These are phyloP conservation scores for Delphinapterus leucas DNA, from an alignment of 2,113 vertebrate genomes.

Conservation along the genomic window DNA sequence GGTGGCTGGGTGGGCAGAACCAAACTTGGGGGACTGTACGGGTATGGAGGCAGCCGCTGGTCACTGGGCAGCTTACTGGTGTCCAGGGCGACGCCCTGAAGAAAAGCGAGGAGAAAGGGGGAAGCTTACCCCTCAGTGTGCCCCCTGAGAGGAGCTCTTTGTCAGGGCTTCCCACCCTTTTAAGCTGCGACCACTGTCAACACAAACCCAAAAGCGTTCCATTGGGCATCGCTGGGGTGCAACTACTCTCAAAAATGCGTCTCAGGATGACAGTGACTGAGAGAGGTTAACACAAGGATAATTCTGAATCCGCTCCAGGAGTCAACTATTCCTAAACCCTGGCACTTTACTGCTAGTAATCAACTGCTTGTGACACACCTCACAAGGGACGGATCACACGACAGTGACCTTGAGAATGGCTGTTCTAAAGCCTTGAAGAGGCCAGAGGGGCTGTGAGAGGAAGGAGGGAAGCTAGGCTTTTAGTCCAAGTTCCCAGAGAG, in stretches of 20 bases:
- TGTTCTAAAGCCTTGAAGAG: background rate
- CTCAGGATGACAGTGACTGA: background rate
- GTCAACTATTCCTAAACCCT: background rate
- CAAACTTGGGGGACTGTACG: constrained; percentile 84
- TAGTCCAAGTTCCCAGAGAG: background rate
- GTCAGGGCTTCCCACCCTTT: background rate
- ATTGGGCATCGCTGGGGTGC: background rate
- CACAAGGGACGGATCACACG: background rate
- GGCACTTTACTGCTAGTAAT: background rate
- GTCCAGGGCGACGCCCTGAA: constrained; percentile 92
- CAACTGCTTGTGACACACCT: background rate
- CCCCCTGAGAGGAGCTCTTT: background rate
- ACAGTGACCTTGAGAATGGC: background rate
- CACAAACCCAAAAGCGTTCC: background rate
- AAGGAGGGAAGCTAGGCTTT: background rate
- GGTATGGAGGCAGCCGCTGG: constrained; percentile 88
- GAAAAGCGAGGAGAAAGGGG: background rate
- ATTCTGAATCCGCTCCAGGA: background rate
- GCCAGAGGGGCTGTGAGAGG: background rate
- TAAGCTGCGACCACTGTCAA: background rate
- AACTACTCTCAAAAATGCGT: background rate
- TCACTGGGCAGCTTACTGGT: constrained; percentile 91
- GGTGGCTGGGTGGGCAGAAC: constrained; percentile 77
- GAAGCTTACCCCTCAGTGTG: background rate
- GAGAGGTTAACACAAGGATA: background rate